These are phyloP conservation scores for Tauraco hartlaubi DNA, from an alignment of 2,797 vertebrate genomes.

Conservation along the genomic window DNA sequence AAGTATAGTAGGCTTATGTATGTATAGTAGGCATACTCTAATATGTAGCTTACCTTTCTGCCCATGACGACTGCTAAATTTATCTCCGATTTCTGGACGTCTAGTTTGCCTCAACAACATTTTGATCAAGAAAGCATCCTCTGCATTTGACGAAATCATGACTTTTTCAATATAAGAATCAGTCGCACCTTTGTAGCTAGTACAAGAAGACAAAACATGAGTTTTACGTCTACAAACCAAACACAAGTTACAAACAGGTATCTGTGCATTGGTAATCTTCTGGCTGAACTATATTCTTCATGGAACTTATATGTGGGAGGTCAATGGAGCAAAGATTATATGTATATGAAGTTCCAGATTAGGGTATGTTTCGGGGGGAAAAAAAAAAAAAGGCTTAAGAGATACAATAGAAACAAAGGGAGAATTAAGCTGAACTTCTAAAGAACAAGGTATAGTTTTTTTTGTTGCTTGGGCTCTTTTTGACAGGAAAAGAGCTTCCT, in stretches of 20 bases:
- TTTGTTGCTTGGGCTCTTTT: neutral
- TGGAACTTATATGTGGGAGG: neutral
- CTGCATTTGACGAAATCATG: conserved; percentile 99
- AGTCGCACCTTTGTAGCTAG: conserved; percentile 95
- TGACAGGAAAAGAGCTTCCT: neutral
- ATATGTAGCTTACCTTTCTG: conserved; percentile 90
- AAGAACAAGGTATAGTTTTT: neutral
- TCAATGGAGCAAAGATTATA: neutral
- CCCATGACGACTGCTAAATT: conserved; percentile 98
- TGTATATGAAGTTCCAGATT: neutral
- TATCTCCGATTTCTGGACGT: conserved; percentile 97
- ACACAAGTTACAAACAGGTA: neutral
- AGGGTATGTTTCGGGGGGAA: neutral
- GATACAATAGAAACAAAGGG: neutral
- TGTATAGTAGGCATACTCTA: neutral
- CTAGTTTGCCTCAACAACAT: conserved; percentile 97
- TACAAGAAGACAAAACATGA: conserved; percentile 5
- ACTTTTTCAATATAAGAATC: conserved; percentile 99
- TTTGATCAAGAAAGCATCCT: conserved; percentile 98
- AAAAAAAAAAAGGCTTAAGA: neutral
- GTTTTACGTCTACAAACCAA: neutral
- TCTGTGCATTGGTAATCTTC: neutral
- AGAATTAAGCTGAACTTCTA: neutral
- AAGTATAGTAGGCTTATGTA: neutral
- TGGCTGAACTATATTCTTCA: neutral